Evolutionary conservation across 1,140 invertebrate genomes (phyloP), one percentile per base, ranked within the genome.

Genomic region (Hycleus cichorii): DNA sequence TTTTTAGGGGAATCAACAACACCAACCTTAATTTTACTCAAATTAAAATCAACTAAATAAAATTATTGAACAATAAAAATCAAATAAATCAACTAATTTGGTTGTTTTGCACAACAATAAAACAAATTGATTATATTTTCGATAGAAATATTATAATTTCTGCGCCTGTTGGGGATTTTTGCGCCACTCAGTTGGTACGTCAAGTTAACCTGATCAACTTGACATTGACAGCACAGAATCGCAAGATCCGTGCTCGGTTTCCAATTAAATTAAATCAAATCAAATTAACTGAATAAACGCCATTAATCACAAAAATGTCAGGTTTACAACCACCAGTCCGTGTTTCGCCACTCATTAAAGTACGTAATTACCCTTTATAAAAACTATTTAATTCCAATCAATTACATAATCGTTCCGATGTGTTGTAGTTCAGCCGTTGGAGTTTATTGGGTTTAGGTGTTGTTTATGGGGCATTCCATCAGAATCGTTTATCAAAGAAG

Each of bases 341-440:
- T 62, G 83, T 88, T 60, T 87, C 86, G 18, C 85, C 87, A 43
- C 70, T 88, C 24, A 89, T 89, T 68, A 86, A 83, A 77, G 85
- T 86, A 78, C 76, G 59, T 72, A 63, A 64, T 38, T 53, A 39
- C 54, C 10, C 18, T 18, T 18, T 1, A 18, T 18, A 18, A 18
- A 18, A 18, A 18, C 2, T 18, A 18, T 18, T 47, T 47, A 45
- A 25, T 49, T 49, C 46, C 48, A 64, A 58, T 53, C 58, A 42
- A 51, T 64, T 51, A 27, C 47, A 54, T 60, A 60, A 63, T 39
- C 53, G 48, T 59, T 58, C 8, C 18, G 18, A 18, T 27, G 9
- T 60, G 61, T 74, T 78, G 12, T 68, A 87, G 85, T 86, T 89
- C 70, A 80, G 80, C 18, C 79, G 88, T 70, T 90, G 87, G 87